phyloP scores from a whole-genome alignment of 2,888 invertebrate genomes.

The Caenorhabditis afra region DNA sequence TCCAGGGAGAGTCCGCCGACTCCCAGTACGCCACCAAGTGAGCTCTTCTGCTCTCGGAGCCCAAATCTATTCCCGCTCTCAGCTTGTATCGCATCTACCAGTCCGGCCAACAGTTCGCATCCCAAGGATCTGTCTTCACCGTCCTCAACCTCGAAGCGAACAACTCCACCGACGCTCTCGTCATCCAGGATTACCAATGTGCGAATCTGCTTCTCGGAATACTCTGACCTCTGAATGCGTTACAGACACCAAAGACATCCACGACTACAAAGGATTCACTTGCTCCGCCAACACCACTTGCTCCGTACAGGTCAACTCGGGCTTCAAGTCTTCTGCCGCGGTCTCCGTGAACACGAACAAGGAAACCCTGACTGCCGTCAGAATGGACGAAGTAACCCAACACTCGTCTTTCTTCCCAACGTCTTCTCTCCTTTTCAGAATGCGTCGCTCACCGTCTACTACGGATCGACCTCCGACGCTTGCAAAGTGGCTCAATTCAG shows the following conservation, averaged over 20 bases:
- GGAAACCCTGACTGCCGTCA: conserved; percentile 5
- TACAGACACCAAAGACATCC: conserved; percentile 21
- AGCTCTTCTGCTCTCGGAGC: too few species aligned
- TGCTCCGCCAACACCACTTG: conserved; percentile 15
- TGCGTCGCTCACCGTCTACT: conserved; percentile 14
- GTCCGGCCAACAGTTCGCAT: conserved; percentile 10
- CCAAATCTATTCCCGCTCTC: neutral
- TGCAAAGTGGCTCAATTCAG: conserved; percentile 12
- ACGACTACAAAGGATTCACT: conserved; percentile 7
- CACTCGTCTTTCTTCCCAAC: neutral
- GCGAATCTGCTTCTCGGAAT: too few species aligned
- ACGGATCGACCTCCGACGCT: conserved; percentile 19
- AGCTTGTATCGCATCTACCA: conserved; percentile 24
- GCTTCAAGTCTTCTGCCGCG: conserved; percentile 4
- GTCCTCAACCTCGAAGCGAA: conserved; percentile 29
- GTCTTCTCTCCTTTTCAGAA: neutral
- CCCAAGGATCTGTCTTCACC: neutral
- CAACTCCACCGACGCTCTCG: conserved; percentile 9
- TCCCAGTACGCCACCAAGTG: conserved; percentile 10
- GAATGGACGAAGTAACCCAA: conserved; percentile 21
- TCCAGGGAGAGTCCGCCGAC: conserved; percentile 11
- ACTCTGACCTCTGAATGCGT: too few species aligned
- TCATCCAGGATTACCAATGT: conserved; percentile 26
- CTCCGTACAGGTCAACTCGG: neutral
- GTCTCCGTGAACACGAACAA: conserved; percentile 1